Conservation (phyloP, 2,888 invertebrate species). For the Cephalotes varians region DNA sequence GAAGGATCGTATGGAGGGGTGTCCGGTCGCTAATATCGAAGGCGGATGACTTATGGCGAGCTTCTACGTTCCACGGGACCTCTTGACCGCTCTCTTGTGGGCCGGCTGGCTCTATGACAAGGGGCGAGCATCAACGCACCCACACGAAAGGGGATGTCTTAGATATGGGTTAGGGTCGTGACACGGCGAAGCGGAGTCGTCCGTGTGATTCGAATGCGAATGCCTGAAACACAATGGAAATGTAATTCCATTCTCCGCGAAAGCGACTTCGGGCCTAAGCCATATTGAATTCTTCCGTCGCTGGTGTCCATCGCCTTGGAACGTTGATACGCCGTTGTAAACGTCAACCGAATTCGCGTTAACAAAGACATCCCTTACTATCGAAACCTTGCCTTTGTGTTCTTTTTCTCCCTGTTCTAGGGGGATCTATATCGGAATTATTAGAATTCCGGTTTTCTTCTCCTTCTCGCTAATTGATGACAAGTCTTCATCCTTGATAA, state of each 20-base stretch:
- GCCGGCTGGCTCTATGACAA: constrained; percentile 47
- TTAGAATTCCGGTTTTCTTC: background rate
- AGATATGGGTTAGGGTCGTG: constrained; percentile 51
- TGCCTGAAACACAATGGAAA: constrained; percentile 81
- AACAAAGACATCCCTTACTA: constrained; percentile 37
- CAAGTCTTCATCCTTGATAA: background rate
- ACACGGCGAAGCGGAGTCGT: constrained; percentile 55
- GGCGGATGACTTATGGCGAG: constrained; percentile 81
- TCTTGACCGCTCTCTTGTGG: constrained; percentile 56
- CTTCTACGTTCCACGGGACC: constrained; percentile 55
- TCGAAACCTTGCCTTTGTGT: constrained; percentile 2
- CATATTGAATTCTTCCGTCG: constrained; percentile 80
- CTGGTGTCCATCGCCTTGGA: constrained; percentile 30
- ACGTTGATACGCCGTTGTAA: constrained; percentile 44
- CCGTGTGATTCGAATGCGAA: constrained; percentile 81
- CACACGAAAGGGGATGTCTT: constrained; percentile 32
- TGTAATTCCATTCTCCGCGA: constrained; percentile 78
- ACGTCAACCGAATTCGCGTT: constrained; percentile 41
- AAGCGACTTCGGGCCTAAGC: constrained; percentile 55
- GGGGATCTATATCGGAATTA: constrained; percentile 11
- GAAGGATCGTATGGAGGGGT: constrained; percentile 47
- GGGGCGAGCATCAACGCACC: constrained; percentile 46
- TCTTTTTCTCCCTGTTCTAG: background rate
- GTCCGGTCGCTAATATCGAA: constrained; percentile 81
- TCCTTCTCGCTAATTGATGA: background rate